A percentile compares a stretch with the other conserved stretches of the same genome.
These are phyloP conservation scores for Jacana jacana DNA, from an alignment of 2,113 vertebrate species.

Conservation along the genomic window DNA sequence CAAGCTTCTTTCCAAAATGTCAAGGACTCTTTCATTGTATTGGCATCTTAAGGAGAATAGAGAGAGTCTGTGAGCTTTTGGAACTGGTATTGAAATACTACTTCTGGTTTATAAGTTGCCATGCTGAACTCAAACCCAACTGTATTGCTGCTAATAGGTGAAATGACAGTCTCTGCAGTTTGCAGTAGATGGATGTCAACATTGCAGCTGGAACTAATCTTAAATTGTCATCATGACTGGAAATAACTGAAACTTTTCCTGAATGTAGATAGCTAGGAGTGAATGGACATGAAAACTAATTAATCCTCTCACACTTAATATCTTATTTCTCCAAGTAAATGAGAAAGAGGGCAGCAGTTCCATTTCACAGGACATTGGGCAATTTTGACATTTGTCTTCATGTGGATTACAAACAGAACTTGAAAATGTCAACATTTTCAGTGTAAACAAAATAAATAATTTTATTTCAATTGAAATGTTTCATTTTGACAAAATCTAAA, in stretches of 20 bases:
- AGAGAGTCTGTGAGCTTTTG: not conserved
- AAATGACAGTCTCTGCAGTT: not conserved
- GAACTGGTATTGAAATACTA: not conserved
- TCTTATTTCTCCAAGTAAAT: not conserved
- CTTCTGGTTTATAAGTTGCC: not conserved
- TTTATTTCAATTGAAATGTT: not conserved
- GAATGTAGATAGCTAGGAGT: not conserved
- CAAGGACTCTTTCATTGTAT: not conserved
- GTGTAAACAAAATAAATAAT: slow-evolving; percentile 38
- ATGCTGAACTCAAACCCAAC: not conserved
- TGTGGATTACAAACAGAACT: not conserved
- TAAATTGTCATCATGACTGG: slow-evolving; percentile 17
- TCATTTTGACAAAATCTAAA: slow-evolving; percentile 19
- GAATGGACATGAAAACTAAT: slow-evolving; percentile 10
- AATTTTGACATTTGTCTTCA: slow-evolving; percentile 38
- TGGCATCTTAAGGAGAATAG: not conserved
- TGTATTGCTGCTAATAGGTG: slow-evolving; percentile 9
- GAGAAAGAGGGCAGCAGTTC: slow-evolving; percentile 2
- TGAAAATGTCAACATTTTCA: slow-evolving; percentile 25
- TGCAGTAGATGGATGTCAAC: slow-evolving; percentile 45
- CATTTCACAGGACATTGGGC: slow-evolving; percentile 8
- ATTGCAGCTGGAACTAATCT: slow-evolving; percentile 48
- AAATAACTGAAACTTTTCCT: slow-evolving; percentile 6
- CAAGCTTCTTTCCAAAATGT: not conserved
- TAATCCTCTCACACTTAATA: slow-evolving; percentile 27